phyloP scores from a whole-genome alignment of 2,113 vertebrate species.

The Ornithorhynchus anatinus region DNA sequence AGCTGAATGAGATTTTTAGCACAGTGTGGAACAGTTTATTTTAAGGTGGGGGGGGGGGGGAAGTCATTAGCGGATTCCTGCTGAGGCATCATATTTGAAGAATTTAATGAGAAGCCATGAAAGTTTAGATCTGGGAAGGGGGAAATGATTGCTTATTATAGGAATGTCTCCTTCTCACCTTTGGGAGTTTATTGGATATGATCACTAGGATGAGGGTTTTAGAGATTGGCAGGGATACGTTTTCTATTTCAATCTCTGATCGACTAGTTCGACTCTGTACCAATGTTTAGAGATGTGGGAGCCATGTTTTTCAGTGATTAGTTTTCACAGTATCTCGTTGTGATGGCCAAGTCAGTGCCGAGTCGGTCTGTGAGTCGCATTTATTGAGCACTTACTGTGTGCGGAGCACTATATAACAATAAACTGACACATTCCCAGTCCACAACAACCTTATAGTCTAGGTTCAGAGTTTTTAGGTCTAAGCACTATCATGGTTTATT shows the following conservation, averaged over 20 bases:
- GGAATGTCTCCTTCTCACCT: slow-evolving; percentile 15
- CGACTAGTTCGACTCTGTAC: neutral
- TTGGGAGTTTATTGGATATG: neutral
- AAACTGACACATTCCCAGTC: too few species aligned
- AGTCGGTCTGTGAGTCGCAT: too few species aligned
- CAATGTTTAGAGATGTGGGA: neutral
- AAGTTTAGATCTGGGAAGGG: slow-evolving; percentile 29
- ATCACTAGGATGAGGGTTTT: neutral
- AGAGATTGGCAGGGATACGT: neutral
- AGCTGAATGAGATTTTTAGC: slow-evolving; percentile 36
- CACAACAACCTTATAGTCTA: too few species aligned
- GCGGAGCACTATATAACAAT: too few species aligned
- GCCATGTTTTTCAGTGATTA: neutral
- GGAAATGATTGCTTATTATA: slow-evolving; percentile 49
- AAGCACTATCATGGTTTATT: too few species aligned
- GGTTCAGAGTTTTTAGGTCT: too few species aligned
- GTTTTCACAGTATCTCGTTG: neutral
- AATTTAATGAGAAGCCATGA: slow-evolving; percentile 28
- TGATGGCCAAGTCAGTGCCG: too few species aligned
- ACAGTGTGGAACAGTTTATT: slow-evolving; percentile 44
- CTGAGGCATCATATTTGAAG: slow-evolving; percentile 29
- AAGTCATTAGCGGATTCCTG: slow-evolving; percentile 47
- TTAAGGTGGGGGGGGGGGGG: slow-evolving; percentile 41
- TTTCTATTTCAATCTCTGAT: too few species aligned
- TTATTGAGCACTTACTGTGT: too few species aligned